These are phyloP conservation scores for Ichneumoninae sp. DNA, from an alignment of 2,888 invertebrate species.

Conservation along the genomic window DNA sequence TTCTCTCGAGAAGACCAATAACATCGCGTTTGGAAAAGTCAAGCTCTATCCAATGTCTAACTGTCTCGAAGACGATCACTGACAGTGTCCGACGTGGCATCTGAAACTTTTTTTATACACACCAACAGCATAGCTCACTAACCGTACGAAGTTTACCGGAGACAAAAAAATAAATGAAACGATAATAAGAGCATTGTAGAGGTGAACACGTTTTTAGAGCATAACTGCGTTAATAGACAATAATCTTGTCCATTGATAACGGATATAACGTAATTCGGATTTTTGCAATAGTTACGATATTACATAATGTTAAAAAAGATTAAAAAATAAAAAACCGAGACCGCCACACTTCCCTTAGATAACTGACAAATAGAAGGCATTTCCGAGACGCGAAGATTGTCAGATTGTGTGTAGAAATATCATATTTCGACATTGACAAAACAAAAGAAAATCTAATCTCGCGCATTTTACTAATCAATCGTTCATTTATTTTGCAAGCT, in stretches of 20 bases:
- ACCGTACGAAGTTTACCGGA: constrained; percentile 8
- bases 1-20: constrained; percentile 18
- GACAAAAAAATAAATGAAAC: not conserved
- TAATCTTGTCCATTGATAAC: constrained; percentile 65
- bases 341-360: constrained; percentile 68
- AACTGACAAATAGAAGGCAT: constrained; percentile 71
- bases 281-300: constrained; percentile 47
- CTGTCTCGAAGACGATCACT: constrained; percentile 61
- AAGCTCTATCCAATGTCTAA: constrained; percentile 45
- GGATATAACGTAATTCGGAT: constrained; percentile 29
- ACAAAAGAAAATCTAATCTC: constrained; percentile 18
- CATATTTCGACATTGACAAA: not conserved
- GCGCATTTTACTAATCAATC: constrained; percentile 15
- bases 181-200: constrained; percentile 28
- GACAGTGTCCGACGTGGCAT: constrained; percentile 1
- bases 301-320: constrained; percentile 3
- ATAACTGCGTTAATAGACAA: constrained; percentile 66
- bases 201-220: constrained; percentile 38
- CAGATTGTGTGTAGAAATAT: not conserved
- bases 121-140: not conserved
- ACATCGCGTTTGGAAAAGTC: constrained; percentile 5
- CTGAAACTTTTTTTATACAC: constrained; percentile 26
- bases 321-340: constrained; percentile 56
- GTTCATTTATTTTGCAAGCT: constrained; percentile 41
- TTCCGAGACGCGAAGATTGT: constrained; percentile 63